phyloP scores from a whole-genome alignment of 2,113 vertebrate species.

The Scomber japonicus region DNA sequence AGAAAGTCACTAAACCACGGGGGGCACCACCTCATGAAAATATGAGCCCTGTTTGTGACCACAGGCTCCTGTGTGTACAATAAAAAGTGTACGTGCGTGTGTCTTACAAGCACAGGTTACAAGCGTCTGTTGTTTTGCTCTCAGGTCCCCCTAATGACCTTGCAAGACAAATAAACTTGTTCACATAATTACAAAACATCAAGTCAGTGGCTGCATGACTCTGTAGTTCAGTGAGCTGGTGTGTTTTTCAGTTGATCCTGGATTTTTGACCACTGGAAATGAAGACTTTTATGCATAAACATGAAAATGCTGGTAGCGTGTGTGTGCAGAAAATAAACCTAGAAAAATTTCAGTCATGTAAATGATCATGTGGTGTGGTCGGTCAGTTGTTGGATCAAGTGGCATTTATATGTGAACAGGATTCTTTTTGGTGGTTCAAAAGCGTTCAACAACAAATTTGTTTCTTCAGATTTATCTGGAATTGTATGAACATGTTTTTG shows the following conservation, averaged over 20 bases:
- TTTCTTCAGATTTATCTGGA: not conserved
- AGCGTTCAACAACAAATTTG: not conserved
- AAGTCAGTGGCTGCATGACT: slow-evolving; percentile 11
- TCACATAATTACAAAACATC: slow-evolving; percentile 41
- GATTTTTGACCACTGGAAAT: not conserved
- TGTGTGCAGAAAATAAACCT: not conserved
- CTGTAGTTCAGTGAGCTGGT: not conserved
- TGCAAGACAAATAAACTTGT: slow-evolving; percentile 29
- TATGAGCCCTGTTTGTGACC: slow-evolving; percentile 69
- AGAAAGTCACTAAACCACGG: slow-evolving; percentile 65
- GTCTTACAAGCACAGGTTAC: slow-evolving; percentile 68
- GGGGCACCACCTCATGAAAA: slow-evolving; percentile 77
- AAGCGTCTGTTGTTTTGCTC: slow-evolving; percentile 74
- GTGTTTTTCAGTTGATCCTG: not conserved
- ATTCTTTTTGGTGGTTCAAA: not conserved
- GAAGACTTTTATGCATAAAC: not conserved
- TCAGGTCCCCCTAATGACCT: slow-evolving; percentile 64
- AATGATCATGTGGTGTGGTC: not conserved
- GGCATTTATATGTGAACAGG: not conserved
- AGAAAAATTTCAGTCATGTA: not conserved
- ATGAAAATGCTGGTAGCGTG: not conserved
- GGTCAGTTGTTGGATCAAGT: not conserved
- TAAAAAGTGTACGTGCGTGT: slow-evolving; percentile 51
- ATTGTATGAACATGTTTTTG: slow-evolving; percentile 21
- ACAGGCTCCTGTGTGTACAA: slow-evolving; percentile 68